Percentiles rank a stretch among this genome's conserved stretches.
Conservation (phyloP, 2,888 invertebrate species). For the Andrena bucephala region DNA sequence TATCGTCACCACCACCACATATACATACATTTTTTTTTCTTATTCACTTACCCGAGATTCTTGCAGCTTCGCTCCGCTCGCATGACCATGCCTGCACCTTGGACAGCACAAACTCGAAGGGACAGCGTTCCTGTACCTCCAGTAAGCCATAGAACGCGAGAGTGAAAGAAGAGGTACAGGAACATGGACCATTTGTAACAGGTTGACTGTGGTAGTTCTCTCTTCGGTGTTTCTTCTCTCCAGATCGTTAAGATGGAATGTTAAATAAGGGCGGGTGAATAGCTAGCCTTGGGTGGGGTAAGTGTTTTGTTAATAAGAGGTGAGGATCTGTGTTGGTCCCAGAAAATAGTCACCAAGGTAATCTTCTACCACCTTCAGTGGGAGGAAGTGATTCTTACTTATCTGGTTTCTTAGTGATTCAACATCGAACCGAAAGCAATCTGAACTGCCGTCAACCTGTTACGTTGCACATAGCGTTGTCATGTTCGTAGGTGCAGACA, state of each 20-base stretch:
- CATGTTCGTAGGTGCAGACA: slow-evolving; percentile 61
- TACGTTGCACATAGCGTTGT: slow-evolving; percentile 9
- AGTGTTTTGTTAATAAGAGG: too few relatives aligned
- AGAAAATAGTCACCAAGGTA: too few relatives aligned
- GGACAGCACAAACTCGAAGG: slow-evolving; percentile 15
- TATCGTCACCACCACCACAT: slow-evolving; percentile 43
- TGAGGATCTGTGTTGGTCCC: too few relatives aligned
- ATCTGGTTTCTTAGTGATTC: not conserved
- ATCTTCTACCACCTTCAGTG: too few relatives aligned
- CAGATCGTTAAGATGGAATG: not conserved
- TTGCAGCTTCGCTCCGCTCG: slow-evolving; percentile 66
- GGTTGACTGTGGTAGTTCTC: slow-evolving; percentile 32
- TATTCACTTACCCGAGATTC: slow-evolving; percentile 64
- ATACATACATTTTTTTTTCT: slow-evolving; percentile 32
- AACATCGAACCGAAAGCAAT: not conserved
- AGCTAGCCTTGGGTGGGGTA: too few relatives aligned
- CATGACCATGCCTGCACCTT: slow-evolving; percentile 72
- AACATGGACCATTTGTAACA: not conserved
- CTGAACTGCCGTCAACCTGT: slow-evolving; percentile 32
- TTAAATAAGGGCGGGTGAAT: too few relatives aligned
- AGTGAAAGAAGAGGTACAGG: not conserved
- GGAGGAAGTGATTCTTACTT: too few relatives aligned
- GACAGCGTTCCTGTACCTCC: slow-evolving; percentile 30
- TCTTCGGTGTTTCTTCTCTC: not conserved
- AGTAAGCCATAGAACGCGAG: slow-evolving; percentile 5